Evolutionary conservation across 2,888 invertebrate species (phyloP).

Genomic region (Rhodophaea formosa): DNA sequence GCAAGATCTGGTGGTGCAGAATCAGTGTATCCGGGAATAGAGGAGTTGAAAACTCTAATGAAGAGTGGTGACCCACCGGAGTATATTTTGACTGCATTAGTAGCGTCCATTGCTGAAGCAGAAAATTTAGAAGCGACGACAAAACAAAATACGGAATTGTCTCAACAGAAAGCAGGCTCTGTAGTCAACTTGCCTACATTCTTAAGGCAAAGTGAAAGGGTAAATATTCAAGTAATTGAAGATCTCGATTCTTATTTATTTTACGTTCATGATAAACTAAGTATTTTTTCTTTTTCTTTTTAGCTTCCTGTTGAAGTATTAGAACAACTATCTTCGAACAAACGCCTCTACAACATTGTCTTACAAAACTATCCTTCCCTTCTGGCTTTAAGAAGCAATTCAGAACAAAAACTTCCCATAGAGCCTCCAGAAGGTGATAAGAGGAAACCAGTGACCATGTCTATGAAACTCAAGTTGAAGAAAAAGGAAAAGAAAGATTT

Average conservation of each 20-base stretch:
- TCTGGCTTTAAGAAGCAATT: constrained; percentile 82
- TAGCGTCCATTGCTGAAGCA: constrained; percentile 80
- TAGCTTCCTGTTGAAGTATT: constrained; percentile 87
- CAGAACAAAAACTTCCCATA: constrained; percentile 81
- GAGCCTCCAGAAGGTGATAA: constrained; percentile 55
- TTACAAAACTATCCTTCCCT: constrained; percentile 87
- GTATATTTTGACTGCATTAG: constrained; percentile 83
- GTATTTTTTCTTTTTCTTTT: constrained; percentile 32
- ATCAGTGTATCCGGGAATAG: constrained; percentile 83
- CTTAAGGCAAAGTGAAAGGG: constrained; percentile 87
- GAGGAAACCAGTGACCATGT: constrained; percentile 82
- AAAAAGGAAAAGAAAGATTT: constrained; percentile 65
- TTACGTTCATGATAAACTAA: not conserved
- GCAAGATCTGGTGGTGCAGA: constrained; percentile 76
- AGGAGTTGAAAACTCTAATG: constrained; percentile 85
- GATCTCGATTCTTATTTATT: not conserved
- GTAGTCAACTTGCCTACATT: constrained; percentile 91
- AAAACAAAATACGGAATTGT: constrained; percentile 71
- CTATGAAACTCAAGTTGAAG: constrained; percentile 80
- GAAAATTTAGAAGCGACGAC: constrained; percentile 70
- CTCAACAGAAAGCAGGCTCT: constrained; percentile 80
- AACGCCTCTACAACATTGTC: constrained; percentile 85
- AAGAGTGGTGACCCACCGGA: constrained; percentile 87
- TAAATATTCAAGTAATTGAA: constrained; percentile 38
- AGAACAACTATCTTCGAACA: constrained; percentile 83